phyloP scores from a whole-genome alignment of 2,797 vertebrate species.

The Furcifer pardalis region DNA sequence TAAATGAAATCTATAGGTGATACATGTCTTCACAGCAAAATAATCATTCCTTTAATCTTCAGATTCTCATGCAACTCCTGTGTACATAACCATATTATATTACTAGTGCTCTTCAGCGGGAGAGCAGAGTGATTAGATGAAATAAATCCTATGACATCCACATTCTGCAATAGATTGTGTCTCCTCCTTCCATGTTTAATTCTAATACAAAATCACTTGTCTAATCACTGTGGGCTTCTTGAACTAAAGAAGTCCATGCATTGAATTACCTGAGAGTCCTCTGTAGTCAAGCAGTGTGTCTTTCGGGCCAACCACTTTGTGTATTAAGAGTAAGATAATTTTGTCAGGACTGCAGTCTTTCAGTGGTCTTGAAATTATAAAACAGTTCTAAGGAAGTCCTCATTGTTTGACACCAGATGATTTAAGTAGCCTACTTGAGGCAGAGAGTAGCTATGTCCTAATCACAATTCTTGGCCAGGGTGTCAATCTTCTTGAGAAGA shows the following conservation, averaged over 20 bases:
- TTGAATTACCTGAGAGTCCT: not conserved
- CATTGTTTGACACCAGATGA: constrained; percentile 24
- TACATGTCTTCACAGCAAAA: not conserved
- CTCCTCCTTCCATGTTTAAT: not conserved
- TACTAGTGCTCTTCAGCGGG: constrained; percentile 6
- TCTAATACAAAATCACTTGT: not conserved
- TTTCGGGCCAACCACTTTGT: not conserved
- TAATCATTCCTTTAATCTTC: not conserved
- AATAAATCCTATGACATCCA: not conserved
- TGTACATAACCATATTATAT: not conserved
- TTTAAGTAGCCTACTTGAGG: constrained; percentile 24
- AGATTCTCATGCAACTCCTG: not conserved
- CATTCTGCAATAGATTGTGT: not conserved
- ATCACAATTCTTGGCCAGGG: constrained; percentile 12
- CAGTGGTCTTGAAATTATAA: constrained; percentile 17
- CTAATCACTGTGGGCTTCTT: constrained; percentile 1
- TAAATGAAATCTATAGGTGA: not conserved
- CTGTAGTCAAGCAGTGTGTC: not conserved
- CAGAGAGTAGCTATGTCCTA: not conserved
- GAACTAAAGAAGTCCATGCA: not conserved
- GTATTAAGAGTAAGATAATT: not conserved
- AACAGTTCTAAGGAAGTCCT: constrained; percentile 3
- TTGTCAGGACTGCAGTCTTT: not conserved
- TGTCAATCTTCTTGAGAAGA: constrained; percentile 17
- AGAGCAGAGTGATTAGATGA: not conserved